Evolutionary conservation across 2,888 invertebrate genomes (phyloP), one percentile per base, ranked within the genome.

Genomic region (Acleris sparsana): DNA sequence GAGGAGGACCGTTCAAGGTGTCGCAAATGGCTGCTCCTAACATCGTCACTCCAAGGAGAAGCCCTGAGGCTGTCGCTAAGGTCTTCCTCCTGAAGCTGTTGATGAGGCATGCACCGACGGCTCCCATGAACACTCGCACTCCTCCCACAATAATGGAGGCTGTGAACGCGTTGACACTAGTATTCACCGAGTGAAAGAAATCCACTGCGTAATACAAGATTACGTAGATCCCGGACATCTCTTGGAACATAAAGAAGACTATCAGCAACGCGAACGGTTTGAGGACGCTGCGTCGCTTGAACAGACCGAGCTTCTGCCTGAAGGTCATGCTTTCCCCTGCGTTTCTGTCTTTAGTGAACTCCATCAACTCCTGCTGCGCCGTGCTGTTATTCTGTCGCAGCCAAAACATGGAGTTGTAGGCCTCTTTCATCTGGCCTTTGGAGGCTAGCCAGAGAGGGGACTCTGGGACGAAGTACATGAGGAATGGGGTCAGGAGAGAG

Each of bases 121-220:
- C 93, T 0, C 95, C 95, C 92, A 95, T 95, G 22, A 94, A 88
- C 4, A 96, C 93, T 69, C 95, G 84, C 3, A 96, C 94, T 0
- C 94, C 93, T 0, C 95, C 96, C 0, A 96, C 95, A 5, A 95
- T 94, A 5, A 96, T 95, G 0, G 95, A 95, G 0, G 95, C 94
- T 0, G 95, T 90, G 77, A 95, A 95, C 69, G 95, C 95, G 74
- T 96, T 94, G 20, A 94, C 88, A 65, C 93, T 93, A 0, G 95
- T 93, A 3, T 95, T 94, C 13, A 95, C 94, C 17, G 95, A 94
- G 71, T 95, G 93, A 78, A 96, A 95, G 76, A 96, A 94, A 68
- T 93, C 94, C 1, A 96, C 95, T 0, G 96, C 95, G 77, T 96
- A 96, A 76, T 95, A 96, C 52, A 96, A 80, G 46, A 96, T 95